Conservation (phyloP, 2,888 invertebrate genomes). For the Oligia fasciuncula region DNA sequence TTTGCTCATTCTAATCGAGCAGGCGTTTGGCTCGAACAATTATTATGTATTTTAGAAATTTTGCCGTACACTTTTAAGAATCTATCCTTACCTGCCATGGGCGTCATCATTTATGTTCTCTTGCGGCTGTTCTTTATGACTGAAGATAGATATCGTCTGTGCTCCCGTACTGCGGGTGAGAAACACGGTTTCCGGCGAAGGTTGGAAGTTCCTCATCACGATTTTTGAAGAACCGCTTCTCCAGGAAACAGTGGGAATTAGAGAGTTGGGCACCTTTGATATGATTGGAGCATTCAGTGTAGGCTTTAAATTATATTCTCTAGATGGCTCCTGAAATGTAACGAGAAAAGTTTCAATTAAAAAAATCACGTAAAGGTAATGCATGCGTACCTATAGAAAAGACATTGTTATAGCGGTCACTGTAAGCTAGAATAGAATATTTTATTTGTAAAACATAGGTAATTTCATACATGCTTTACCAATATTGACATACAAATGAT, state of each 20-base stretch:
- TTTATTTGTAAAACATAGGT: too few relatives aligned
- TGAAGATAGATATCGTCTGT: slow-evolving; percentile 20
- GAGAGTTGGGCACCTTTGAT: slow-evolving; percentile 65
- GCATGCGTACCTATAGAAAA: background rate
- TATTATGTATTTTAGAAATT: background rate
- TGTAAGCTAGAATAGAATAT: background rate
- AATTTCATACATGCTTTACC: too few relatives aligned
- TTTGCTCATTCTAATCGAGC: too few relatives aligned
- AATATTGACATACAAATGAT: too few relatives aligned
- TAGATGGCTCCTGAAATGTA: slow-evolving; percentile 19
- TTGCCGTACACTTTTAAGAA: background rate
- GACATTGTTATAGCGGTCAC: background rate
- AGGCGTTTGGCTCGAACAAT: too few relatives aligned
- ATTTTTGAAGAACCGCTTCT: slow-evolving; percentile 72
- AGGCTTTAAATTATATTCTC: slow-evolving; percentile 41
- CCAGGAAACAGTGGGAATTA: slow-evolving; percentile 67
- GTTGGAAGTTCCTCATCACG: slow-evolving; percentile 74
- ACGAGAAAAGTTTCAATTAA: background rate
- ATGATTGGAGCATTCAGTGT: slow-evolving; percentile 52
- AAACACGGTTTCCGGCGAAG: slow-evolving; percentile 40
- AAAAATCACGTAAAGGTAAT: background rate
- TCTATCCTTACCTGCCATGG: slow-evolving; percentile 24
- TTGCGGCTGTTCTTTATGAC: slow-evolving; percentile 16
- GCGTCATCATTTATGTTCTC: background rate
- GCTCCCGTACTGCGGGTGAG: background rate